Evolutionary conservation across 2,888 invertebrate species (phyloP).

Genomic region (Tenthredo amoena): DNA sequence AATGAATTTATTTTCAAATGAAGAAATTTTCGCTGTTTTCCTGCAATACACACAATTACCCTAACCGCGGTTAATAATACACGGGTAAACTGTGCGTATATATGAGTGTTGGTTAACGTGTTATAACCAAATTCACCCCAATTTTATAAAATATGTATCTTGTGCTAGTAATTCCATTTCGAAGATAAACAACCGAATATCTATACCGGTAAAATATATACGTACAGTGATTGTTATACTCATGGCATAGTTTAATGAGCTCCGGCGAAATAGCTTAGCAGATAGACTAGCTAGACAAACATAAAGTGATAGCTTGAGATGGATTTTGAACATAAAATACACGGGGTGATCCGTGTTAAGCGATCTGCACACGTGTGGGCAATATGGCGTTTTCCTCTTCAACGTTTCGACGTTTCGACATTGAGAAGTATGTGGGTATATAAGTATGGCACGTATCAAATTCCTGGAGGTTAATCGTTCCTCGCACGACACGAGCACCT

Average conservation of each 20-base stretch:
- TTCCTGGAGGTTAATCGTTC: slow-evolving; percentile 30
- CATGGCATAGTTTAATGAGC: slow-evolving; percentile 28
- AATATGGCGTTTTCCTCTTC: slow-evolving; percentile 12
- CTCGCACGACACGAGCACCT: slow-evolving; percentile 40
- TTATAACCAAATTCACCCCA: background rate
- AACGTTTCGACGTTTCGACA: background rate
- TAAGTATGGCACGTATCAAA: background rate
- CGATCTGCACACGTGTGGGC: background rate
- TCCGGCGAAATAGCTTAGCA: background rate
- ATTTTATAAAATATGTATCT: background rate
- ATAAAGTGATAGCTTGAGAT: slow-evolving; percentile 13
- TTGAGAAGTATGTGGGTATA: background rate
- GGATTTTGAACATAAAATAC: slow-evolving; percentile 32
- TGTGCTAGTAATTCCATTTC: too few relatives aligned
- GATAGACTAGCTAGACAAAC: slow-evolving; percentile 10
- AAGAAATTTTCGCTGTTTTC: slow-evolving; percentile 37
- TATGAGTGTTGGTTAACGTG: background rate
- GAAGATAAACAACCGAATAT: background rate
- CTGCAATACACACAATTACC: background rate
- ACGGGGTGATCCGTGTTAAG: slow-evolving; percentile 10
- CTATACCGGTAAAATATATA: background rate
- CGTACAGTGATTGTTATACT: background rate
- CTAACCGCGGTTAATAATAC: background rate
- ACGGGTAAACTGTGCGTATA: background rate
- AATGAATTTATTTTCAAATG: slow-evolving; percentile 39